These are phyloP conservation scores for Peromyscus nudipes DNA, from an alignment of 2,797 vertebrate genomes.

Conservation along the genomic window DNA sequence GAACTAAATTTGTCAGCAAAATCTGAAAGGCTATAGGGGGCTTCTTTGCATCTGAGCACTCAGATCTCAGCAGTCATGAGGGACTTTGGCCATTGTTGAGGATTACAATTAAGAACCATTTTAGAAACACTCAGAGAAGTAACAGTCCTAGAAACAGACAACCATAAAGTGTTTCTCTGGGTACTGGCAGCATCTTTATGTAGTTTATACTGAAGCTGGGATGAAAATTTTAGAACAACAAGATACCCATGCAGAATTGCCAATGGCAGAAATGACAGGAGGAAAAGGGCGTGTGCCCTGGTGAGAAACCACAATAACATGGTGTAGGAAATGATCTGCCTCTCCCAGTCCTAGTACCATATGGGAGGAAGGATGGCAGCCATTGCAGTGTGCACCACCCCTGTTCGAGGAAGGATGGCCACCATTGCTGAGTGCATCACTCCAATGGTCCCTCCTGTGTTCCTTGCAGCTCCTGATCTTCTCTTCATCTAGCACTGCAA, in stretches of 20 bases:
- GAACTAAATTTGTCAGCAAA: background rate
- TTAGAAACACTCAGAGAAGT: background rate
- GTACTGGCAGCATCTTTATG: background rate
- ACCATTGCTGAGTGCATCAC: fast-evolving
- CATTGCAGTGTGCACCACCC: fast-evolving
- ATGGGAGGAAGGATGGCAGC: fast-evolving
- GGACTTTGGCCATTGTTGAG: background rate
- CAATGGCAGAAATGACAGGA: background rate
- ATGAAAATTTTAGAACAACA: background rate
- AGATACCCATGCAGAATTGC: background rate
- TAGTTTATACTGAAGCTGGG: background rate
- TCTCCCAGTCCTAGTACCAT: background rate
- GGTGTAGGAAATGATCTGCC: fast-evolving
- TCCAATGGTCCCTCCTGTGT: background rate
- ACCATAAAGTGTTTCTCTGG: background rate
- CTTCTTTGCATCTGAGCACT: background rate
- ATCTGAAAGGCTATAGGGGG: background rate
- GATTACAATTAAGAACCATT: background rate
- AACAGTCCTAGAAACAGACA: no score
- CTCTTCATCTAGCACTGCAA: background rate
- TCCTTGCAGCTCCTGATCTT: background rate
- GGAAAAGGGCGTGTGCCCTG: background rate
- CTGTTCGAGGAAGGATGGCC: background rate
- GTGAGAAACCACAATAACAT: no score
- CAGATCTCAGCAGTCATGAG: background rate